Percentiles rank a stretch among this genome's conserved stretches.
phyloP scores from a whole-genome alignment of 2,888 invertebrate genomes.

The Hermodice carunculata region DNA sequence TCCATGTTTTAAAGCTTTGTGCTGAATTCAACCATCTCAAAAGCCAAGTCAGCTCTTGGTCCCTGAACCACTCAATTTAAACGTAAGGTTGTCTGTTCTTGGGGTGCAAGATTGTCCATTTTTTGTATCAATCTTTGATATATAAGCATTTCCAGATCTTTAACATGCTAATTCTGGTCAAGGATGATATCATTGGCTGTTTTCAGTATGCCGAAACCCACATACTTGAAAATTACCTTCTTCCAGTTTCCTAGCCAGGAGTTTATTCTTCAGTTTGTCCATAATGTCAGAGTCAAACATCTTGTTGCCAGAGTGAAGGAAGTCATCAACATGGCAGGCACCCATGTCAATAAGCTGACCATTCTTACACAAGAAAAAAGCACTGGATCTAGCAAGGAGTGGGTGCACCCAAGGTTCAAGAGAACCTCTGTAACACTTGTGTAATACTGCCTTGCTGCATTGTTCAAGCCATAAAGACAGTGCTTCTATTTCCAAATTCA shows the following conservation, averaged over 20 bases:
- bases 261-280: neutral
- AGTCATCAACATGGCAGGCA: neutral
- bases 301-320: neutral
- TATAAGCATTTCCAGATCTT: neutral
- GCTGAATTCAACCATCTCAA: neutral
- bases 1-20: neutral
- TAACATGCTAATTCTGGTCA: neutral
- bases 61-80: neutral
- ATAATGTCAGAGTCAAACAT: neutral
- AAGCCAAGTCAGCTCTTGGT: neutral
- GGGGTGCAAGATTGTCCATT: neutral
- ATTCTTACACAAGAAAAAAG: neutral
- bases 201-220: neutral
- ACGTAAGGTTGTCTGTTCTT: neutral
- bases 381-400: neutral
- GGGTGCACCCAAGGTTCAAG: neutral
- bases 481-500: neutral
- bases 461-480: neutral
- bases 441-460: slow-evolving; percentile 2
- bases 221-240: neutral
- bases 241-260: neutral
- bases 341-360: neutral
- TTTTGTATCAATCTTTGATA: neutral
- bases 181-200: neutral
- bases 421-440: neutral